These are phyloP conservation scores for Diceros bicornis DNA, from an alignment of 2,797 vertebrate species.

Conservation along the genomic window DNA sequence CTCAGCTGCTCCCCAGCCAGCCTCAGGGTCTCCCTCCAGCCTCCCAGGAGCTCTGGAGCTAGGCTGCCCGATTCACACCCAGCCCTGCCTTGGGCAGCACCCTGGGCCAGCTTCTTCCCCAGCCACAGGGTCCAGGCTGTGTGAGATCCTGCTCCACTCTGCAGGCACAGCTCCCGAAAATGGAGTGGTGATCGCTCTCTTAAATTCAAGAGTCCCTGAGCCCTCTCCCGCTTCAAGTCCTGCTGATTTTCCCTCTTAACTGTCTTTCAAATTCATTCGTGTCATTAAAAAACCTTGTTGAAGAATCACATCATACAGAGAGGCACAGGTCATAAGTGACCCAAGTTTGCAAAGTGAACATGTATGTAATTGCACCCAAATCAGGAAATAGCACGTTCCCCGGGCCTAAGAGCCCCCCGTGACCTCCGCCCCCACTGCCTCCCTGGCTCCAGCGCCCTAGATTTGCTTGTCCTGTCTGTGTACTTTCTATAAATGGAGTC, in stretches of 20 bases:
- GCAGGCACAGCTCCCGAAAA: neutral
- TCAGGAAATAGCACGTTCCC: rapidly evolving
- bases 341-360: neutral
- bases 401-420: rapidly evolving
- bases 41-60: neutral
- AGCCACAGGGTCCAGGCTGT: neutral
- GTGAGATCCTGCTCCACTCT: neutral
- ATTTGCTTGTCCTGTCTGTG: neutral
- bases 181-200: neutral
- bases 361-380: rapidly evolving
- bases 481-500: rapidly evolving
- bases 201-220: rapidly evolving
- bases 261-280: neutral
- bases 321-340: neutral
- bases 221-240: neutral
- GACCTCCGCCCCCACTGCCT: rapidly evolving
- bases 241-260: neutral
- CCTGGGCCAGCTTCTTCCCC: neutral
- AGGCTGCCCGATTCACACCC: too few relatives aligned
- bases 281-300: neutral
- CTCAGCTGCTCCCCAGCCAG: too few relatives aligned
- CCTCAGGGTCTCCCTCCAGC: neutral
- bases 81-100: too few relatives aligned
- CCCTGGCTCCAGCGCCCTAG: rapidly evolving
- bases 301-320: neutral